These are phyloP conservation scores for Epizoanthus illoricatus DNA, from an alignment of 92 coral and sea anemone genomes.

Conservation along the genomic window DNA sequence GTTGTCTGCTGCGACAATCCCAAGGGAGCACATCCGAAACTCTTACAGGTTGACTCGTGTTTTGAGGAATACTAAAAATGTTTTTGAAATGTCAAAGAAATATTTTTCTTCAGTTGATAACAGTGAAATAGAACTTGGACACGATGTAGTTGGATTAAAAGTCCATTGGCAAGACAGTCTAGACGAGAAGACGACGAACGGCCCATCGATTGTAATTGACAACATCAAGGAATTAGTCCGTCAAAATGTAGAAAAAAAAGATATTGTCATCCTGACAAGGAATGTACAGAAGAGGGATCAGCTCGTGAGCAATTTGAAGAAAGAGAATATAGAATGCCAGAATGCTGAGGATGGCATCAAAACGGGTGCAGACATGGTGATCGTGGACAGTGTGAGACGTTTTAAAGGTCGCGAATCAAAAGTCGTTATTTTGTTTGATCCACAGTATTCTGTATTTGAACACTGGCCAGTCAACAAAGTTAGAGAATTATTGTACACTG, in stretches of 20 bases:
- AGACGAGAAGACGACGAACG: not conserved
- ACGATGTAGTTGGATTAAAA: conserved; percentile 25
- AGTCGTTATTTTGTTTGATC: conserved; percentile 56
- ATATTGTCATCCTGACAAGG: conserved; percentile 47
- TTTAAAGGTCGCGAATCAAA: conserved; percentile 66
- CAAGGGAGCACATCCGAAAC: not conserved
- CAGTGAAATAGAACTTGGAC: conserved; percentile 32
- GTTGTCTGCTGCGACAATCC: too few relatives aligned
- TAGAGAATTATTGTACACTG: conserved; percentile 53
- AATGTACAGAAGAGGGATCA: not conserved
- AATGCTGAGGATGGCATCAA: conserved; percentile 32
- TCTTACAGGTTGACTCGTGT: conserved; percentile 34
- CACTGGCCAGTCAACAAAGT: not conserved
- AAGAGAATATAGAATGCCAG: not conserved
- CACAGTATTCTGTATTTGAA: not conserved
- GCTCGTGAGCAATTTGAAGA: not conserved
- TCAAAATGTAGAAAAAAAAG: conserved; percentile 15
- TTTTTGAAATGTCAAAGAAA: conserved; percentile 42
- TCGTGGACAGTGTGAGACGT: conserved; percentile 54
- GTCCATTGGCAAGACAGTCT: conserved; percentile 39
- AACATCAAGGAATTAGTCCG: not conserved
- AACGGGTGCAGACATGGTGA: not conserved
- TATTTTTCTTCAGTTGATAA: conserved; percentile 15
- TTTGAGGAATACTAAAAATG: conserved; percentile 47
- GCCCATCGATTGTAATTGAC: not conserved